Conservation (phyloP, 2,113 vertebrate genomes). For the Gymnocephalus cernua region DNA sequence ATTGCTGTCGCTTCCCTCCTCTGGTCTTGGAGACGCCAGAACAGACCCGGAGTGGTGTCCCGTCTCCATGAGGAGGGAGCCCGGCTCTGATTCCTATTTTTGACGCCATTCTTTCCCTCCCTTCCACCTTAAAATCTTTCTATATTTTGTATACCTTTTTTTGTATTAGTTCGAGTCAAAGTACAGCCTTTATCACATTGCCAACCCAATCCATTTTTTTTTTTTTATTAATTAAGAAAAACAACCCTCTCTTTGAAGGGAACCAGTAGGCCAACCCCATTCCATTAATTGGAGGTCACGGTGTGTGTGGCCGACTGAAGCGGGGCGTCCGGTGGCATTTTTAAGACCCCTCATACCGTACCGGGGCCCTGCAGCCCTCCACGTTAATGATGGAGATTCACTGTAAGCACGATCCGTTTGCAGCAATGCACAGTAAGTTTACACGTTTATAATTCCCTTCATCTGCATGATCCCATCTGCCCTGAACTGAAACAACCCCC, state of each 20-base stretch:
- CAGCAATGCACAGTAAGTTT: slow-evolving; percentile 98
- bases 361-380: slow-evolving; percentile 57
- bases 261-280: slow-evolving; percentile 1
- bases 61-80: slow-evolving; percentile 66
- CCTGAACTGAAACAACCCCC: slow-evolving; percentile 1
- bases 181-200: neutral
- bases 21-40: slow-evolving; percentile 68
- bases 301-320: slow-evolving; percentile 45
- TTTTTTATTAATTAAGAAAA: slow-evolving; percentile 13
- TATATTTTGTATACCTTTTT: slow-evolving; percentile 13
- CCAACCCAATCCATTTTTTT: neutral
- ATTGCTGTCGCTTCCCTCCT: slow-evolving; percentile 41
- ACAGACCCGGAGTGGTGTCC: slow-evolving; percentile 52
- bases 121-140: slow-evolving; percentile 18
- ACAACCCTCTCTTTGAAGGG: slow-evolving; percentile 22
- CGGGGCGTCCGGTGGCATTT: slow-evolving; percentile 58
- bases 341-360: slow-evolving; percentile 45
- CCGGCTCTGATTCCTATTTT: slow-evolving; percentile 47
- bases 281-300: slow-evolving; percentile 51
- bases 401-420: slow-evolving; percentile 99
- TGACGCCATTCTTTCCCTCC: slow-evolving; percentile 23
- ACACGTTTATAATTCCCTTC: slow-evolving; percentile 15
- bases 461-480: slow-evolving; percentile 53
- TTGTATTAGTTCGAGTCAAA: neutral
- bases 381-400: slow-evolving; percentile 95